These are phyloP conservation scores for Philotrypesis tridentata DNA, from an alignment of 1,140 invertebrate species.

Conservation along the genomic window DNA sequence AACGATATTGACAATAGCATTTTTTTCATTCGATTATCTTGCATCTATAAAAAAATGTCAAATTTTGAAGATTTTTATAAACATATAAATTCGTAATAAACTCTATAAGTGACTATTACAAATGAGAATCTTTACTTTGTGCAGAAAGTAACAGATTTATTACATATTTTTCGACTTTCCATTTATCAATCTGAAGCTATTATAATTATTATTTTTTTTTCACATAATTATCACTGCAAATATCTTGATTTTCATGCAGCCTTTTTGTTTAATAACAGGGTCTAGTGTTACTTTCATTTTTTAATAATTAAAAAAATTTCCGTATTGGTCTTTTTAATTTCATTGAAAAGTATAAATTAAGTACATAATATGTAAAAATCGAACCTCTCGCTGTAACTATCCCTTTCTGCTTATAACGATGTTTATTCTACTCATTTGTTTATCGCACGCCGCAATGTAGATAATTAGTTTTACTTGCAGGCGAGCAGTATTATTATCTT, in stretches of 20 bases:
- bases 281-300: background rate
- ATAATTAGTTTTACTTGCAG: constrained; percentile 26
- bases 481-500: constrained; percentile 27
- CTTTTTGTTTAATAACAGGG: background rate
- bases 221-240: background rate
- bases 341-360: background rate
- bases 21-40: background rate
- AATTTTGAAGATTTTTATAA: background rate
- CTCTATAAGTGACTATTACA: constrained; percentile 58
- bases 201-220: background rate
- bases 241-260: constrained; percentile 8
- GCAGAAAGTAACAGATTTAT: constrained; percentile 70
- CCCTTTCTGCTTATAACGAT: constrained; percentile 9
- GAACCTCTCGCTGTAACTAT: constrained; percentile 5
- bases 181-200: background rate
- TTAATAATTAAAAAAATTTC: background rate
- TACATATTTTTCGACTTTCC: background rate
- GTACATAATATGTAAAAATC: background rate
- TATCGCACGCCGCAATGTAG: constrained; percentile 33
- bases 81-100: constrained; percentile 50
- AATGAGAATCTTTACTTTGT: constrained; percentile 71
- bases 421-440: constrained; percentile 16
- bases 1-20: background rate
- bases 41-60: no score
- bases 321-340: background rate